Evolutionary conservation across 2,888 invertebrate genomes (phyloP).

Genomic region (Phorcus lineatus): DNA sequence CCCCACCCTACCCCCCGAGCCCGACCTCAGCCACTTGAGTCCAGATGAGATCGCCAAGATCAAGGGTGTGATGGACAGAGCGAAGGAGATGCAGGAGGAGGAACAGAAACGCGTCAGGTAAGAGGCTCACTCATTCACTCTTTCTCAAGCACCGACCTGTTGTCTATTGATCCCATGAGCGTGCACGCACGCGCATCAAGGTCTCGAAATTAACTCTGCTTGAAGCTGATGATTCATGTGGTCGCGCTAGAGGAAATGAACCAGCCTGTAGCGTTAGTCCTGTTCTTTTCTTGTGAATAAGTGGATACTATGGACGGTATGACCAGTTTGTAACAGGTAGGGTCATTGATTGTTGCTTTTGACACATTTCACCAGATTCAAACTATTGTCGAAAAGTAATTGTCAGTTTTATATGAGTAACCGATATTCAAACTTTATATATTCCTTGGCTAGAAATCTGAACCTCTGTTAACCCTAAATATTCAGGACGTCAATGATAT

Average conservation of each 20-base stretch:
- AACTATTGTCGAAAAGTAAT: too few species aligned
- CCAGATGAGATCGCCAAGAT: conserved; percentile 81
- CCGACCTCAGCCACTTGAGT: conserved; percentile 80
- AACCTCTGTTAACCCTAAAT: too few species aligned
- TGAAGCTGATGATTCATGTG: not conserved
- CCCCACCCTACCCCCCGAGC: conserved; percentile 76
- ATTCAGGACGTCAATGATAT: too few species aligned
- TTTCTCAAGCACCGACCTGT: not conserved
- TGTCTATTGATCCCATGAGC: not conserved
- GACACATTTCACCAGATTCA: too few species aligned
- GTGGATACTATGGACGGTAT: too few species aligned
- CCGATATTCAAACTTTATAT: too few species aligned
- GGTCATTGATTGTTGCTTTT: too few species aligned
- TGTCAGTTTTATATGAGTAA: too few species aligned
- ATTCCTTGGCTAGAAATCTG: too few species aligned
- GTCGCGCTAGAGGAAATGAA: not conserved
- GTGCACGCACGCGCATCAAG: not conserved
- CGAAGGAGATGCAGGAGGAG: conserved; percentile 76
- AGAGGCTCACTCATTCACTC: conserved; percentile 32
- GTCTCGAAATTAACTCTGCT: not conserved
- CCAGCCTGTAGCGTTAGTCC: not conserved
- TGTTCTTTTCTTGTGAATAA: not conserved
- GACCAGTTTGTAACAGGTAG: too few species aligned
- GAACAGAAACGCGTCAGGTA: conserved; percentile 70
- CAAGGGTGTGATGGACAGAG: conserved; percentile 81